Base-by-base conservation (phyloP, 2,888 invertebrate species). In the Catocala fraxini region DNA sequence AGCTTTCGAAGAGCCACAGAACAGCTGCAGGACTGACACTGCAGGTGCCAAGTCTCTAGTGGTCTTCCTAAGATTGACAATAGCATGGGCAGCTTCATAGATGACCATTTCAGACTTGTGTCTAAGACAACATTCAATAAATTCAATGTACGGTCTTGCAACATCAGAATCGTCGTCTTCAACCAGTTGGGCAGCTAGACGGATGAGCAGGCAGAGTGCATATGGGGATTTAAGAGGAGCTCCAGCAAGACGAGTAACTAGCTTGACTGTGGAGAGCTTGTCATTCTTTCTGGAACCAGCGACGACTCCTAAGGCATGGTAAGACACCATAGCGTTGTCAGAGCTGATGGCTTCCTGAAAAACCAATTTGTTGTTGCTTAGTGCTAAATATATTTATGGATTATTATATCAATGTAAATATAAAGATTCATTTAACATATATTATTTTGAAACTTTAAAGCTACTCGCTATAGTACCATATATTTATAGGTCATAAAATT, bases 91-190 rank as follows among this genome's bases (percentile, higher is more conserved):
- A 0, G 99, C 99, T 94, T 99, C 99, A 84, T 99, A 99, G 15
- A 99, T 98, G 0, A 99, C 99, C 97, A 99, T 99, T 94, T 99
- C 99, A 35, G 98, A 98, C 93, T 99, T 99, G 88, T 99, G 99
- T 0, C 99, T 96, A 49, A 99, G 95, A 85, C 99, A 99, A 12
- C 97, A 96, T 84, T 99, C 99, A 51, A 99, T 97, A 83, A 99
- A 99, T 49, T 98, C 97, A 76, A 98, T 97, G 79, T 98, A 95
- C 0, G 96, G 96, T 52, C 97, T 96, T 56, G 97, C 96, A 0
- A 96, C 93, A 6, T 96, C 95, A 0, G 96, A 95, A 11, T 96
- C 96, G 71, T 99, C 98, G 79, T 99, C 98, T 82, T 99, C 99
- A 63, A 98, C 98, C 9, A 99, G 92, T 88, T 99, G 98, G 57